These are phyloP conservation scores for Poeciliopsis gracilis DNA, from an alignment of 2,797 vertebrate genomes.

Conservation along the genomic window DNA sequence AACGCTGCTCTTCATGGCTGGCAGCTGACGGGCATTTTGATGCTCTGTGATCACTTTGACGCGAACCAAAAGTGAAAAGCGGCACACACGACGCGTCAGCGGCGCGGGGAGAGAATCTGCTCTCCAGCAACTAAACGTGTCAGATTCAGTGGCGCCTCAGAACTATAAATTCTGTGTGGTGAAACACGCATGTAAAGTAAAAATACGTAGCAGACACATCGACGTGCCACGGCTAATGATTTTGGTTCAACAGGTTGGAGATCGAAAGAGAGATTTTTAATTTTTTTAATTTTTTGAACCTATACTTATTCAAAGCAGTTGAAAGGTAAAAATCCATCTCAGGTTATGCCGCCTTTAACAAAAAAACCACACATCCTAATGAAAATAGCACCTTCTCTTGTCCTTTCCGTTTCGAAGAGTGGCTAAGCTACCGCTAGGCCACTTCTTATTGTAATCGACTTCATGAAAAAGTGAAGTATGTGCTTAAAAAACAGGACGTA, in stretches of 20 bases:
- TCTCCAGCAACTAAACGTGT: neutral
- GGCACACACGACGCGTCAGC: neutral
- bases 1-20: neutral
- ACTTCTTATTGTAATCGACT: neutral
- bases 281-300: too few species aligned
- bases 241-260: neutral
- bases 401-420: neutral
- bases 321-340: neutral
- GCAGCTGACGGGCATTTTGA: neutral
- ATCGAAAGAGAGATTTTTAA: neutral
- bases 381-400: neutral
- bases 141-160: neutral
- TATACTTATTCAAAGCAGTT: too few species aligned
- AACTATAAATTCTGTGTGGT: neutral
- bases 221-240: neutral
- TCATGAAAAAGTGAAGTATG: neutral
- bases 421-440: neutral
- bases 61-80: neutral
- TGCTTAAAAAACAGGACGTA: neutral
- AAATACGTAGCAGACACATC: neutral
- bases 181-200: neutral
- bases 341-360: neutral
- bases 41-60: slow-evolving; percentile 5
- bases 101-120: neutral
- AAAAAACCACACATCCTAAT: neutral